Conservation (phyloP, 2,113 vertebrate genomes). For the Setophaga kirtlandii region DNA sequence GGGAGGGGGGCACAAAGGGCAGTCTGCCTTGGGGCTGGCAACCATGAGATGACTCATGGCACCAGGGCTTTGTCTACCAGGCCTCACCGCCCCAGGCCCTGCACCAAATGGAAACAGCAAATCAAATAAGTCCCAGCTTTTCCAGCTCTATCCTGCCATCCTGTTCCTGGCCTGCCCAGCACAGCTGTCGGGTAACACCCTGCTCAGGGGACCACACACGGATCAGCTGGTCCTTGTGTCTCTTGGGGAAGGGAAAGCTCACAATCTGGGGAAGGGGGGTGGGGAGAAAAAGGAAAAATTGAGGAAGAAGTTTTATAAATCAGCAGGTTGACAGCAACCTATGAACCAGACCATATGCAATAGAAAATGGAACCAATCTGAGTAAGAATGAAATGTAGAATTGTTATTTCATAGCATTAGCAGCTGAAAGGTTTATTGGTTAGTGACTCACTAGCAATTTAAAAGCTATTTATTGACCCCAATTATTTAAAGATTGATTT, state of each 20-base stretch:
- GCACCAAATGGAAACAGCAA: not conserved
- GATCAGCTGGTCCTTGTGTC: not conserved
- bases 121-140: not conserved
- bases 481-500: not conserved
- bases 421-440: not conserved
- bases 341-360: not conserved
- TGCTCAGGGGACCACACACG: not conserved
- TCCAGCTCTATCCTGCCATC: not conserved
- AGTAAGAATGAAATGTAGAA: not conserved
- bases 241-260: not conserved
- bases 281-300: accelerated
- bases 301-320: not conserved
- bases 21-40: not conserved
- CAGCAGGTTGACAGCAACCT: not conserved
- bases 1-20: not conserved
- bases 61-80: not conserved
- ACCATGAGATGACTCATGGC: not conserved
- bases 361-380: not conserved
- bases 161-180: not conserved
- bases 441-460: not conserved
- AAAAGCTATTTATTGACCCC: not conserved
- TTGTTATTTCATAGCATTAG: not conserved
- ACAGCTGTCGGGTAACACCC: accelerated
- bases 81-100: not conserved
- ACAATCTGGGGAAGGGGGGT: not conserved